A percentile compares a stretch with the other conserved stretches of the same genome.
phyloP scores from a whole-genome alignment of 2,113 vertebrate species.

The Rafetus swinhoei region DNA sequence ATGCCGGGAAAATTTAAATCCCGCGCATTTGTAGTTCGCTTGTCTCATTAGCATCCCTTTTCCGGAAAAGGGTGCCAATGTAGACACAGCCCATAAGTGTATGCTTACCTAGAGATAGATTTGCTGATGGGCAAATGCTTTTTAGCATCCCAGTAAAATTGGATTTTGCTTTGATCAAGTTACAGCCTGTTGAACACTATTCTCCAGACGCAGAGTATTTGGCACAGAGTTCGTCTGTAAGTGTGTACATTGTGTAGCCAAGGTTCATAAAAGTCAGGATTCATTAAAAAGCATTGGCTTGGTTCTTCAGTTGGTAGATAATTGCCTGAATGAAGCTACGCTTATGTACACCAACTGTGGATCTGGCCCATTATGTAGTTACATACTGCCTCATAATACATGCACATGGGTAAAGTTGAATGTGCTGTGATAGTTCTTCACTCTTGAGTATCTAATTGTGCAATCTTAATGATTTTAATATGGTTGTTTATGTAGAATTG shows the following conservation, averaged over 20 bases:
- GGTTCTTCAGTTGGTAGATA: constrained; percentile 3
- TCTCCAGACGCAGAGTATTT: background rate
- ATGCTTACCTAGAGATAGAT: background rate
- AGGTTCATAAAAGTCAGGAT: background rate
- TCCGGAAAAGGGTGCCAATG: too few relatives aligned
- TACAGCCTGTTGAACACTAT: background rate
- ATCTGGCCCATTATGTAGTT: background rate
- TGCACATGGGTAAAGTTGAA: background rate
- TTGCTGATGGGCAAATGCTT: background rate
- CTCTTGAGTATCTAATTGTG: background rate
- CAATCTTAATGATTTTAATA: background rate
- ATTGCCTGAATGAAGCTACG: background rate
- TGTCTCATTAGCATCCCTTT: too few relatives aligned
- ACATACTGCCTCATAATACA: accelerated
- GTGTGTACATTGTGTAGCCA: accelerated
- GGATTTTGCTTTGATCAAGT: background rate
- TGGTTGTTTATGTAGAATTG: constrained; percentile 11
- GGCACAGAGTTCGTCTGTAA: accelerated
- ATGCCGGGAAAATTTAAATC: too few relatives aligned
- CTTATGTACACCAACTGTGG: constrained; percentile 7
- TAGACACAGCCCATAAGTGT: background rate
- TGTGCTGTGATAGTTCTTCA: background rate
- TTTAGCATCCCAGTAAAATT: background rate
- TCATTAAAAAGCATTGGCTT: background rate
- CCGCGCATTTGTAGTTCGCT: too few relatives aligned